A percentile compares a stretch with the other conserved stretches of the same genome.
These are phyloP conservation scores for Drosophila nigricruria DNA, from an alignment of 2,888 invertebrate genomes.

Conservation along the genomic window DNA sequence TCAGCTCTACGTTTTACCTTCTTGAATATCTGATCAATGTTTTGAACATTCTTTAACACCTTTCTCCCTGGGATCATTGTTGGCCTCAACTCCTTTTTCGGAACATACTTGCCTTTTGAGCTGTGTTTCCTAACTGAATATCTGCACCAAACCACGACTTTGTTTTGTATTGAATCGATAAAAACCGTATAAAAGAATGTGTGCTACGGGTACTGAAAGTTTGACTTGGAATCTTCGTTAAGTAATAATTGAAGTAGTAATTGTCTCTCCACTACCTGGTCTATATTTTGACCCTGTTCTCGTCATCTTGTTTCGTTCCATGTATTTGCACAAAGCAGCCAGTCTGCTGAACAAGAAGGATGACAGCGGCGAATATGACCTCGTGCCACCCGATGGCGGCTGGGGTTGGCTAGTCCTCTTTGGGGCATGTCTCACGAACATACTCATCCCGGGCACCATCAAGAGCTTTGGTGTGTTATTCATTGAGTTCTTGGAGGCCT, in stretches of 20 bases:
- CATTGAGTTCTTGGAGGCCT: conserved; percentile 92
- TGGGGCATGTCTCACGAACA: conserved; percentile 92
- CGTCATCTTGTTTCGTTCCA: neutral
- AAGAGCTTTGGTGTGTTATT: conserved; percentile 95
- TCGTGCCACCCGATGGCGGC: conserved; percentile 93
- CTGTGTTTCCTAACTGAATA: neutral
- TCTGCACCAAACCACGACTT: neutral
- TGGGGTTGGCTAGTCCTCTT: conserved; percentile 93
- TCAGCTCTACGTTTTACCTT: neutral
- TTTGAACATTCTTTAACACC: neutral
- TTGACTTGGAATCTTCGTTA: neutral
- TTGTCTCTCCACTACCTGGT: neutral
- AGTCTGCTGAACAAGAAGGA: conserved; percentile 75
- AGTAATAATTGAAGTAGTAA: too few relatives aligned
- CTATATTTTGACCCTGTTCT: neutral
- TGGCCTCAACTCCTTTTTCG: neutral
- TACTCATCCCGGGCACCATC: conserved; percentile 93
- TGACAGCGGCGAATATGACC: conserved; percentile 88
- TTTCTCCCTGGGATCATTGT: neutral
- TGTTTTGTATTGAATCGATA: neutral
- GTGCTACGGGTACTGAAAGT: neutral
- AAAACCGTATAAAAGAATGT: neutral
- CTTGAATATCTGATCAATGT: neutral
- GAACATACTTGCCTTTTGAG: neutral
- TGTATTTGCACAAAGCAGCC: conserved; percentile 44